phyloP scores from a whole-genome alignment of 35 echinoderm and acorn worm species.

The Amphiura filiformis region DNA sequence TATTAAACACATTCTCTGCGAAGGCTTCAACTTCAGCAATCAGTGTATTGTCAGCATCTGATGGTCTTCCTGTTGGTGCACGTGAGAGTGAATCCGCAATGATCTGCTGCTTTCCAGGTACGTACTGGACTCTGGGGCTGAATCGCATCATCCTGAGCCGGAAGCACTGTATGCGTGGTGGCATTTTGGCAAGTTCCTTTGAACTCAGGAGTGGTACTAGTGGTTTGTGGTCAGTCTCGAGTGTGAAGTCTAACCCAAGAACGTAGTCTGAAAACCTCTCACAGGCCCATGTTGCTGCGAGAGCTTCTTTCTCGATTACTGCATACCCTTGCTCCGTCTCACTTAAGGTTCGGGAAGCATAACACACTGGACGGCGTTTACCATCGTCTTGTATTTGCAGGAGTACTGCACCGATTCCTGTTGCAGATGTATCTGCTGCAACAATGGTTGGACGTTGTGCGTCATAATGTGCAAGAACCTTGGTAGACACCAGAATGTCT shows the following conservation, averaged over 20 bases:
- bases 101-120: conserved; percentile 11
- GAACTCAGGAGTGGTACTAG: conserved; percentile 34
- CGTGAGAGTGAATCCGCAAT: conserved; percentile 42
- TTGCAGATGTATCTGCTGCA: too few relatives aligned
- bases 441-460: too few relatives aligned
- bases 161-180: conserved; percentile 44
- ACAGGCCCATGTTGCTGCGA: conserved; percentile 48
- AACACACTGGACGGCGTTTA: conserved; percentile 28
- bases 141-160: conserved; percentile 48
- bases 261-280: conserved; percentile 50
- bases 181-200: conserved; percentile 38
- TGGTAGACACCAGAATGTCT: too few relatives aligned
- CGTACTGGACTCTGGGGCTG: conserved; percentile 1
- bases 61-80: conserved; percentile 5
- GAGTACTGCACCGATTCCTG: conserved; percentile 32
- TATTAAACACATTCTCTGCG: neutral
- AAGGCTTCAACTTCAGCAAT: conserved; percentile 53
- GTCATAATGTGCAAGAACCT: too few relatives aligned
- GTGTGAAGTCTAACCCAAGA: conserved; percentile 23
- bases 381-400: conserved; percentile 35
- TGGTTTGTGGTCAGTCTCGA: conserved; percentile 50
- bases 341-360: conserved; percentile 59
- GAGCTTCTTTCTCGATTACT: conserved; percentile 51
- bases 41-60: neutral
- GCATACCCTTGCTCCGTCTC: conserved; percentile 50